These are phyloP conservation scores for Sesia apiformis DNA, from an alignment of 2,888 invertebrate species.

Conservation along the genomic window DNA sequence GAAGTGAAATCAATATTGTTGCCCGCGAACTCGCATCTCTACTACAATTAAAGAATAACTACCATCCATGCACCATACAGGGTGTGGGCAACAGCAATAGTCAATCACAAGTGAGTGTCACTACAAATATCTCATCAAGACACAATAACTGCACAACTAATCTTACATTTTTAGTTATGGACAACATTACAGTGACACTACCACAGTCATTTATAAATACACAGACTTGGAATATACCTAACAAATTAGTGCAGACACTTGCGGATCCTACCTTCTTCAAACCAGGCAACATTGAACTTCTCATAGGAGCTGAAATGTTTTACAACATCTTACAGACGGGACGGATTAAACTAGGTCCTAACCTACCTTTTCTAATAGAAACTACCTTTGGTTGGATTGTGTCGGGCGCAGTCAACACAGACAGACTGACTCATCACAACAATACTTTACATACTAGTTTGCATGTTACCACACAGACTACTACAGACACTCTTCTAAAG, in stretches of 20 bases:
- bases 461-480: background rate
- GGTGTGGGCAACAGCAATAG: background rate
- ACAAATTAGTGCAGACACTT: background rate
- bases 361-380: conserved; percentile 5
- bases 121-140: background rate
- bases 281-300: conserved; percentile 8
- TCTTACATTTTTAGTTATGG: conserved; percentile 4
- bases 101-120: conserved; percentile 1
- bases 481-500: conserved; percentile 1
- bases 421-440: background rate
- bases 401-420: conserved; percentile 1
- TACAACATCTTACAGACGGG: conserved; percentile 2
- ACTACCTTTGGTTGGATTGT: conserved; percentile 7
- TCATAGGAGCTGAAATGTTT: conserved; percentile 9
- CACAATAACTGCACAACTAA: background rate
- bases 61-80: conserved; percentile 1
- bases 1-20: conserved; percentile 2
- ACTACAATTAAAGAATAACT: conserved; percentile 1
- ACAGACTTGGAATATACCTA: conserved; percentile 3
- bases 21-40: conserved; percentile 1
- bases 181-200: conserved; percentile 5
- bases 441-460: conserved; percentile 1
- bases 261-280: conserved; percentile 9
- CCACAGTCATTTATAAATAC: conserved; percentile 3
- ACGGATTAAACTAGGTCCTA: conserved; percentile 3